Conservation (phyloP, 2,888 invertebrate genomes). For the Agrochola circellaris region DNA sequence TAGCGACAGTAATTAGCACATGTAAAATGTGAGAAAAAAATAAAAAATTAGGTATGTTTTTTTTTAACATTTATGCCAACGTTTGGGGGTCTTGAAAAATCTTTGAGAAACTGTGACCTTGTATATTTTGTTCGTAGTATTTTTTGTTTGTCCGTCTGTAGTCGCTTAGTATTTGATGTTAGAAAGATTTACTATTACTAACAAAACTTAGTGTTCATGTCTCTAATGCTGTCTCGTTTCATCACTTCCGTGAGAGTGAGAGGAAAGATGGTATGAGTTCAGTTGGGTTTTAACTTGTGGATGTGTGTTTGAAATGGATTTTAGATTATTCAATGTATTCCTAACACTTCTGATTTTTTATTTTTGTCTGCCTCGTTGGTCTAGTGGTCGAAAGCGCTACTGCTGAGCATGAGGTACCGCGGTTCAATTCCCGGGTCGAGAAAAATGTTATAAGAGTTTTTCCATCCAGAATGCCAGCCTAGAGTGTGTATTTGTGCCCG, state of each 20-base stretch:
- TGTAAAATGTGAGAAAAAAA: background rate
- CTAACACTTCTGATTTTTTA: no score
- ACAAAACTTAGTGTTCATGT: conserved; percentile 16
- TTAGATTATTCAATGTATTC: no score
- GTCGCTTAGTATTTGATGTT: conserved; percentile 35
- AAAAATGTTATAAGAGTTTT: background rate
- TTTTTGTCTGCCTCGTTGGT: no score
- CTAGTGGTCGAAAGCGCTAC: no score
- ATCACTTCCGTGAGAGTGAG: conserved; percentile 33
- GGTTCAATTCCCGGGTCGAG: background rate
- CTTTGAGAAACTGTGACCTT: conserved; percentile 54
- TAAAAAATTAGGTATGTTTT: no score
- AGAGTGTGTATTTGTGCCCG: background rate
- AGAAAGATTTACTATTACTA: conserved; percentile 22
- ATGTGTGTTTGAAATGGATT: background rate
- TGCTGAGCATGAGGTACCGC: no score
- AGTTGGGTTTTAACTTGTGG: background rate
- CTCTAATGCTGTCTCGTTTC: conserved; percentile 36
- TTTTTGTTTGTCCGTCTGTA: conserved; percentile 45
- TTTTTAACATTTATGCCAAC: background rate
- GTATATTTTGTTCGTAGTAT: conserved; percentile 28
- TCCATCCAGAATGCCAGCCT: background rate
- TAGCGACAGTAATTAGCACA: background rate
- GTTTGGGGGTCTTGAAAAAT: background rate
- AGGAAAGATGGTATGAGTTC: conserved; percentile 3